Conservation (phyloP, 2,113 vertebrate genomes). For the rabbit (Oryctolagus cuniculus) region DNA sequence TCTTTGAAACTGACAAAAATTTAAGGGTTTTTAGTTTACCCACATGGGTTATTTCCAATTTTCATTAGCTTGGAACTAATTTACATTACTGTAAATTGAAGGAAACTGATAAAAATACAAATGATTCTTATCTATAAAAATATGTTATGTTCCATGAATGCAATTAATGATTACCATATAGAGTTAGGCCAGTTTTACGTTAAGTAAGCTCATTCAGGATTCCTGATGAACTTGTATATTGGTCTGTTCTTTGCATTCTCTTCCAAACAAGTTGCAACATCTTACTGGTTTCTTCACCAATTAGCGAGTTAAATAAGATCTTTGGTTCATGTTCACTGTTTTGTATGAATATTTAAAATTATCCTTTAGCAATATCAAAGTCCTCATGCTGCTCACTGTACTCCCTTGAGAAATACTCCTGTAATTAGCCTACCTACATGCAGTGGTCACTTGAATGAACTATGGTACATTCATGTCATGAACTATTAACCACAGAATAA, state of each 20-base stretch:
- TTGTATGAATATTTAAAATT: not conserved
- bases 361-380: not conserved
- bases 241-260: not conserved
- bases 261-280: not conserved
- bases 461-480: not conserved
- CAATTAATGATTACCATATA: not conserved
- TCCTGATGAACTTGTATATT: not conserved
- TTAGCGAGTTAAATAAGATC: not conserved
- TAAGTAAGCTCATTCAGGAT: not conserved
- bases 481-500: not conserved
- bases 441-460: not conserved
- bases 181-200: not conserved
- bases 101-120: not conserved
- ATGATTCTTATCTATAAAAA: not conserved
- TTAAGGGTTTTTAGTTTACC: not conserved
- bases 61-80: not conserved
- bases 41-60: not conserved
- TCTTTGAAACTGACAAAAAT: not conserved
- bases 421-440: not conserved
- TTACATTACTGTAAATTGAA: not conserved
- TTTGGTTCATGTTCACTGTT: not conserved
- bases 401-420: not conserved
- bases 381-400: not conserved
- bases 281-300: not conserved
- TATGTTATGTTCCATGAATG: not conserved